Conservation (phyloP, 2,797 vertebrate species). For the Ammospiza maritima region DNA sequence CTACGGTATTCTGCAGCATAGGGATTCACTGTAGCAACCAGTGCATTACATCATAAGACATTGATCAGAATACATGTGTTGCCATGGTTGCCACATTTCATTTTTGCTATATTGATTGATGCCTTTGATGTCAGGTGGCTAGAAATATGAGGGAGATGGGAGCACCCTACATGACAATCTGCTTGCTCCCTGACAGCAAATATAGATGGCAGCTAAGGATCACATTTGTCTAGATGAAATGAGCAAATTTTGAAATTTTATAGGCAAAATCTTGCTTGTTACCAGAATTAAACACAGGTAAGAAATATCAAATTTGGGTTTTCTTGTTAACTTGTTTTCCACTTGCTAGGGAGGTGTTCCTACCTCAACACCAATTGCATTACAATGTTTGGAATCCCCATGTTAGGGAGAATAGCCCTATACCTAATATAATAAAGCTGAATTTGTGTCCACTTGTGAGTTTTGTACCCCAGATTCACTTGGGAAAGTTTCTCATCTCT, state of each 20-base stretch:
- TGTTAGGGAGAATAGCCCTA: background rate
- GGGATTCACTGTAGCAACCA: conserved; percentile 1
- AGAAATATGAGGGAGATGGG: background rate
- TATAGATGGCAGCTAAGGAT: background rate
- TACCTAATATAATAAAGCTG: background rate
- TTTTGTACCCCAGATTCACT: background rate
- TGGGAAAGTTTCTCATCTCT: background rate
- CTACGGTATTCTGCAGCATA: conserved; percentile 7
- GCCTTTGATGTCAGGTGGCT: background rate
- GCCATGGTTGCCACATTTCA: conserved; percentile 7
- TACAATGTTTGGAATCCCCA: background rate
- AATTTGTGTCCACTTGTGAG: background rate
- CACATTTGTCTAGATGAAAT: background rate
- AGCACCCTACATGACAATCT: background rate
- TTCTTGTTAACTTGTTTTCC: background rate
- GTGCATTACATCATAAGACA: background rate
- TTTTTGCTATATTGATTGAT: conserved; percentile 7
- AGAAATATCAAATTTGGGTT: background rate
- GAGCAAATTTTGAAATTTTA: background rate
- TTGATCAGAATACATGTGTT: conserved; percentile 29
- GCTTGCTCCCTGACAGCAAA: background rate
- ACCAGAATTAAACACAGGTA: background rate
- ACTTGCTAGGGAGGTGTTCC: background rate
- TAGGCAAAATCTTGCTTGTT: background rate
- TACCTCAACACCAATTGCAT: background rate